phyloP scores from a whole-genome alignment of 92 coral and sea anemone species.

The Phenganax subtilis region DNA sequence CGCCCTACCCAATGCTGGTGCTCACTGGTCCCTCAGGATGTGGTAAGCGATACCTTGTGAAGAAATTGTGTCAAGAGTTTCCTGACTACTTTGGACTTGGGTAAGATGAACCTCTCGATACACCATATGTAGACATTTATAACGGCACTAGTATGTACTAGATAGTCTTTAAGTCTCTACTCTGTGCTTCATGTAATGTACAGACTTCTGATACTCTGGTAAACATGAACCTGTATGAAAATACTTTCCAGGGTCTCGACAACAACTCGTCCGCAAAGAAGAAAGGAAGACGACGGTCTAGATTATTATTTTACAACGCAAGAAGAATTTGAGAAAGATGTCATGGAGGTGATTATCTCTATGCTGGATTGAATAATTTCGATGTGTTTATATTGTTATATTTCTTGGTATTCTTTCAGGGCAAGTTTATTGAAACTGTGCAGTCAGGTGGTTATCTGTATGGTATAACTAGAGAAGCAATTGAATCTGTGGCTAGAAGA shows the following conservation, averaged over 20 bases:
- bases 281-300: conserved; percentile 69
- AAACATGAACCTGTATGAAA: no score
- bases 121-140: no score
- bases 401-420: conserved; percentile 41
- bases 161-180: no score
- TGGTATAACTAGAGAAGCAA: conserved; percentile 78
- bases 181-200: no score
- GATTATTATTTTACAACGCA: conserved; percentile 80
- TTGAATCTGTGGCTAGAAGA: conserved; percentile 83
- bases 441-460: conserved; percentile 74
- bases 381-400: no score
- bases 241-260: conserved; percentile 55
- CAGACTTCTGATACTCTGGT: no score
- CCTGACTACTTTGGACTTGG: conserved; percentile 95
- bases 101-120: conserved; percentile 39
- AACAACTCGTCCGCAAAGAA: conserved; percentile 78
- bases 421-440: conserved; percentile 75
- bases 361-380: background rate
- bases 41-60: conserved; percentile 73
- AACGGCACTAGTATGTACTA: no score
- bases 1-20: conserved; percentile 91
- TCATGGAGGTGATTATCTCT: conserved; percentile 58
- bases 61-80: conserved; percentile 82
- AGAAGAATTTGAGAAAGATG: conserved; percentile 88
- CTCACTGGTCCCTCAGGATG: conserved; percentile 87